These are phyloP conservation scores for Xanthia togata DNA, from an alignment of 2,888 invertebrate species.

Conservation along the genomic window DNA sequence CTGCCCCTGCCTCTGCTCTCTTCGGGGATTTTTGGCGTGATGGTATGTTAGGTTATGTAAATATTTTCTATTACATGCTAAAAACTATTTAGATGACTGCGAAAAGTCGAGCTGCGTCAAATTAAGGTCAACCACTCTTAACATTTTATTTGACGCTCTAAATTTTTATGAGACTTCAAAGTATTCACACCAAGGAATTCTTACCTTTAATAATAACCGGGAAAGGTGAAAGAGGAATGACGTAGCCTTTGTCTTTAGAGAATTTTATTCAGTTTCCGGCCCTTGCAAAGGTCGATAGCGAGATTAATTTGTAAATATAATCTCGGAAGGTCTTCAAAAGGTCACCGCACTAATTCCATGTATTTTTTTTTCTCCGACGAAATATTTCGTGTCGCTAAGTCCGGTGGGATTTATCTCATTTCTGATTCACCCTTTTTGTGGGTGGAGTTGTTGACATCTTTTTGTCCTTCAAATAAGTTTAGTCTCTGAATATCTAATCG, in stretches of 20 bases:
- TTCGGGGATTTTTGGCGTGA: too few relatives aligned
- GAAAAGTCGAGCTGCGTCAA: conserved; percentile 29
- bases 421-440: conserved; percentile 64
- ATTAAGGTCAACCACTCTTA: conserved; percentile 54
- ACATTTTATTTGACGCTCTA: conserved; percentile 64
- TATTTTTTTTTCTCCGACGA: conserved; percentile 39
- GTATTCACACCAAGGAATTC: conserved; percentile 66
- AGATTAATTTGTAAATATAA: conserved; percentile 59
- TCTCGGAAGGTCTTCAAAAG: conserved; percentile 51
- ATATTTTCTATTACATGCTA: conserved; percentile 8
- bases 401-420: conserved; percentile 62
- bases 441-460: conserved; percentile 58
- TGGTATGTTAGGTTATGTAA: not conserved
- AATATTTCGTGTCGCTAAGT: conserved; percentile 49
- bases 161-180: conserved; percentile 72
- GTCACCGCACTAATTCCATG: conserved; percentile 37
- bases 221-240: conserved; percentile 61
- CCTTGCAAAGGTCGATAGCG: conserved; percentile 43
- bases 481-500: conserved; percentile 59
- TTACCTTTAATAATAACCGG: conserved; percentile 67
- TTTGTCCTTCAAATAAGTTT: conserved; percentile 63
- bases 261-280: conserved; percentile 48
- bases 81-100: conserved; percentile 25
- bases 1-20: too few relatives aligned
- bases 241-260: conserved; percentile 57